phyloP scores from a whole-genome alignment of 2,113 vertebrate genomes.

The Heterotilapia buettikoferi region DNA sequence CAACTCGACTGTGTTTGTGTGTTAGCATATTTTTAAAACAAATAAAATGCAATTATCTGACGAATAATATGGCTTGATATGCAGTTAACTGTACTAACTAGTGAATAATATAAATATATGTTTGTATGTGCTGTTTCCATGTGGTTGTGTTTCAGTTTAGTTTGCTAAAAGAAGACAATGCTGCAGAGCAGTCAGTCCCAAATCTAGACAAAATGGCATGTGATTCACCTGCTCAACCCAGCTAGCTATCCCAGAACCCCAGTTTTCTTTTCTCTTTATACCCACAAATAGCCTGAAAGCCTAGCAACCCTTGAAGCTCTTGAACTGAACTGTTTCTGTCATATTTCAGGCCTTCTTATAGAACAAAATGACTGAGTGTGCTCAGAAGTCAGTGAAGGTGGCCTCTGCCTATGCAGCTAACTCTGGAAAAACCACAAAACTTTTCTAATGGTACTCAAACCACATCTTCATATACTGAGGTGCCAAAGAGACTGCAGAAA shows the following conservation, averaged over 20 bases:
- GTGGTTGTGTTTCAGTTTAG: background rate
- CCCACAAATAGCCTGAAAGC: background rate
- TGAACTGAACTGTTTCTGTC: background rate
- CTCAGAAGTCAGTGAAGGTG: background rate
- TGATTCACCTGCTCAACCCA: background rate
- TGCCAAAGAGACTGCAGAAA: background rate
- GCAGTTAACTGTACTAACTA: background rate
- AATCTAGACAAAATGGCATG: background rate
- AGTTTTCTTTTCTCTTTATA: background rate
- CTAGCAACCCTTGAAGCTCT: background rate
- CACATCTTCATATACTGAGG: background rate
- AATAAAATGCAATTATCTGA: background rate
- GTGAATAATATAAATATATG: background rate
- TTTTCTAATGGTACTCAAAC: background rate
- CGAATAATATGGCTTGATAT: background rate
- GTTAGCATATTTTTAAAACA: background rate
- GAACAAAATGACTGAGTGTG: background rate
- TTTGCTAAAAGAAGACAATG: background rate
- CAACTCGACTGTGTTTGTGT: background rate
- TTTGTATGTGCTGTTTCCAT: background rate
- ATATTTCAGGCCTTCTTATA: background rate
- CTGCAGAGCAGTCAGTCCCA: background rate
- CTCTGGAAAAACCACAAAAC: background rate
- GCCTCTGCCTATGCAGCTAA: background rate
- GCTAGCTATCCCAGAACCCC: background rate